Evolutionary conservation across 2,113 vertebrate species (phyloP), one percentile per base, ranked within the genome.

Genomic region (Dicrurus megarhynchus): DNA sequence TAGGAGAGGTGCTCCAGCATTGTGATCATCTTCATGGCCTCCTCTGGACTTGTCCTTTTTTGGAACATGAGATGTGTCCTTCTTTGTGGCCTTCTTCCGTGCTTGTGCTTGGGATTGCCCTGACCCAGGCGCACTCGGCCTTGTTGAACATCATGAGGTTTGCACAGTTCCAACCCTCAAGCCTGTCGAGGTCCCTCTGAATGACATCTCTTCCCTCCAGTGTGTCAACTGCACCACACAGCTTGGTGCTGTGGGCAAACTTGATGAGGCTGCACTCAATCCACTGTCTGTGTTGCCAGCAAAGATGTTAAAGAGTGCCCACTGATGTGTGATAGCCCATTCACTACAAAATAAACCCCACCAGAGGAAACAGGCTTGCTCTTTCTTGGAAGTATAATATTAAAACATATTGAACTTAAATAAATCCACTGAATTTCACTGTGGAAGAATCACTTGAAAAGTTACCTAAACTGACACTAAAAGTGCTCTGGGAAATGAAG

Each of bases 391-490:
- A 84, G 39, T 47, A 64, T 60, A 35, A 32, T 81, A 78, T 59
- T 94, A 77, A 81, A 78, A 90, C 59, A 63, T 91, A 61, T 42
- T 86, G 79, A 94, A 88, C 68, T 71, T 88, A 86, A 88, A 65
- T 63, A 80, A 93, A 69, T 75, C 47, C 56, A 56, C 68, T 68
- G 70, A 91, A 89, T 93, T 94, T 82, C 44, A 67, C 68, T 74
- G 79, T 30, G 12, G 42, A 86, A 81, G n/a, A 47, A 90, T 86
- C 73, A 75, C 63, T 85, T 84, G 67, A 79, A 83, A 89, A 95
- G 82, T 93, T 94, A 90, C 76, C 60, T 75, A 56, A 95, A 77
- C 64, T 84, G 95, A 94, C 88, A 84, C 55, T 84, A 56, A 89
- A 49, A 56, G 44, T 63, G 68, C 9, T 2, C 75, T 90, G 75